Base-by-base conservation (phyloP, 2,888 invertebrate genomes). In the Cyclophora albipunctata region DNA sequence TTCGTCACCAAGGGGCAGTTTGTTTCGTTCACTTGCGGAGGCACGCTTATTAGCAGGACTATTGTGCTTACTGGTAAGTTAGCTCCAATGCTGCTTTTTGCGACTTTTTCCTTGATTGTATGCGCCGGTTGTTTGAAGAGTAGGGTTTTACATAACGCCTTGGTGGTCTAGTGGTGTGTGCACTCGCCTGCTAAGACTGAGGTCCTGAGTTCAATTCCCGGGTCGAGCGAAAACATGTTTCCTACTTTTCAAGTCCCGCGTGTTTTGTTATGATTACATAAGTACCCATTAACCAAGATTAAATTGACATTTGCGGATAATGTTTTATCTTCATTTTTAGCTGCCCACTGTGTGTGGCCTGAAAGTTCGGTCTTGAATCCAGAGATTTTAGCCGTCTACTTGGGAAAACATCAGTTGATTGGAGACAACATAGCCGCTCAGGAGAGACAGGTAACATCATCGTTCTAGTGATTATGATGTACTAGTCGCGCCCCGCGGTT, bases 11-110 rank as follows among this genome's bases (percentile, higher is more conserved):
- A 69, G 3, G 59, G 63, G 5, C 45, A 57, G 0, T 52, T 51
- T 0, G 60, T 75, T 3, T 69, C 62, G 34, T 83, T 81, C 43
- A 77, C 73, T 4, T 84, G 84, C 54, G 84, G 84, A 3, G 84
- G 84, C 2, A 81, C 78, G 3, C 52, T 85, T 42, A 51, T 84
- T 0, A 72, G 76, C 0, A 72, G 71, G 41, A 67, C 59, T 41
- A 51, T 68, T 4, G 66, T 84, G n/a, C 37, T 84, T 7, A 81
- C 83, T 54, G 81, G 82, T 81, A 61, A 53, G 45, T 20, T 20
- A 20, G 20, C 20, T 20, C 20, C 20, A 20, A 20, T 20, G 20
- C 2, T 20, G 20, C 20, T 1, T 2, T 20, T 20, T 20, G 20
- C 20, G 20, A 20, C 20, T 20, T 20, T 20, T 20, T 20, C 20